These are phyloP conservation scores for Chrysolina americana DNA, from an alignment of 2,888 invertebrate species.

Conservation along the genomic window DNA sequence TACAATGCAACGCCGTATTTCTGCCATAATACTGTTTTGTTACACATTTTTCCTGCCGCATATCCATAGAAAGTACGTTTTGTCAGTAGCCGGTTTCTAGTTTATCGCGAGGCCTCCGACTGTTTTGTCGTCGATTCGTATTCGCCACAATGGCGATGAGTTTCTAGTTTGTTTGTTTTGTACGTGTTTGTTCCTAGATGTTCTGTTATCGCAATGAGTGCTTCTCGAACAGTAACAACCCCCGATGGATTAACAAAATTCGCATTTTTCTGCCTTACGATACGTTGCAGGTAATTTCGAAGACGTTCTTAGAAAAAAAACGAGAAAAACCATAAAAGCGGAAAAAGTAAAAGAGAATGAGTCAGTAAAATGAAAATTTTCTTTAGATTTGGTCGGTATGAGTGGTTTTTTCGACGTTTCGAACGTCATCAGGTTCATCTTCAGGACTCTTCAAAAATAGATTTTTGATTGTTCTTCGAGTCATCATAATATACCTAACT, in stretches of 20 bases:
- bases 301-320: neutral
- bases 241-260: conserved; percentile 59
- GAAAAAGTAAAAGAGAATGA: neutral
- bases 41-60: conserved; percentile 38
- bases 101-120: conserved; percentile 27
- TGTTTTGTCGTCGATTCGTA: conserved; percentile 26
- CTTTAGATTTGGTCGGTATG: too few relatives aligned
- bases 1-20: conserved; percentile 46
- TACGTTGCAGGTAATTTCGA: conserved; percentile 44
- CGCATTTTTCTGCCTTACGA: conserved; percentile 59
- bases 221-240: conserved; percentile 36
- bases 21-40: conserved; percentile 36
- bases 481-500: too few relatives aligned
- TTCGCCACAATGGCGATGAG: conserved; percentile 30
- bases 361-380: too few relatives aligned
- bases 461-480: too few relatives aligned
- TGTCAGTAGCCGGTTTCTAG: conserved; percentile 40
- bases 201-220: conserved; percentile 46
- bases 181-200: conserved; percentile 36
- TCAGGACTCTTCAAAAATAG: too few relatives aligned
- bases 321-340: neutral
- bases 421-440: too few relatives aligned
- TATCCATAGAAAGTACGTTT: conserved; percentile 46
- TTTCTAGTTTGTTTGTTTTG: conserved; percentile 26
- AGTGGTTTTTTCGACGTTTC: too few relatives aligned